Evolutionary conservation across 2,888 invertebrate genomes (phyloP), one percentile per base, ranked within the genome.

Genomic region (Macaria notata): DNA sequence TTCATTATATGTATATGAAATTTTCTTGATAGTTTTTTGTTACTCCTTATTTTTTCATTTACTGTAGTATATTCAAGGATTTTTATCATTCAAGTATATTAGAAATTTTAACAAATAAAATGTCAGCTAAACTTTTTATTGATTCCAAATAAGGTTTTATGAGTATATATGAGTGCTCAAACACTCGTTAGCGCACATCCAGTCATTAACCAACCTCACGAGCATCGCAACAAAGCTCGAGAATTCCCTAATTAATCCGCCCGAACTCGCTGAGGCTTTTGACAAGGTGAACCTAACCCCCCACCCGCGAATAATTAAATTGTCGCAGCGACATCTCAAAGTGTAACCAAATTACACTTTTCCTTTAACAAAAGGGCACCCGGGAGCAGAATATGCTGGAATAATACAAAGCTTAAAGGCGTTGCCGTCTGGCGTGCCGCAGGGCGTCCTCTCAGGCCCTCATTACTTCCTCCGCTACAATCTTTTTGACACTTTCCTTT

Each of bases 341-440:
- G 88, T 85, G 86, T 88, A 91, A 90, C 87, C 75, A 80, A 90
- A 90, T 90, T 90, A 90, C 86, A 84, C 83, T 84, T 84, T 87
- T 86, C 88, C 87, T 85, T 88, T 85, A 85, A 85, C 84, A 75
- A 70, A 73, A 75, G 76, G 76, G 80, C 78, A 78, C 75, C 54
- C 48, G 44, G 59, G 31, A 55, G 51, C 54, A 45, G 46, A 59
- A 88, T 86, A 88, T 81, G 83, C 84, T 85, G 83, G 88, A 87
- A 88, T 88, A 88, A 89, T 88, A 84, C 84, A 84, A 88, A 86
- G 88, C 87, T 86, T 86, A 85, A 85, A 83, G 84, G 81, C 81
- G 63, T 73, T 74, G 75, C 75, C 74, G 79, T 66, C 76, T 76
- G 84, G 83, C 71, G 73, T 79, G 79, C 82, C 86, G 70, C 84